Evolutionary conservation across 1,140 invertebrate genomes (phyloP), one percentile per base, ranked within the genome.

Genomic region (Pseudachorutes palmiensis): DNA sequence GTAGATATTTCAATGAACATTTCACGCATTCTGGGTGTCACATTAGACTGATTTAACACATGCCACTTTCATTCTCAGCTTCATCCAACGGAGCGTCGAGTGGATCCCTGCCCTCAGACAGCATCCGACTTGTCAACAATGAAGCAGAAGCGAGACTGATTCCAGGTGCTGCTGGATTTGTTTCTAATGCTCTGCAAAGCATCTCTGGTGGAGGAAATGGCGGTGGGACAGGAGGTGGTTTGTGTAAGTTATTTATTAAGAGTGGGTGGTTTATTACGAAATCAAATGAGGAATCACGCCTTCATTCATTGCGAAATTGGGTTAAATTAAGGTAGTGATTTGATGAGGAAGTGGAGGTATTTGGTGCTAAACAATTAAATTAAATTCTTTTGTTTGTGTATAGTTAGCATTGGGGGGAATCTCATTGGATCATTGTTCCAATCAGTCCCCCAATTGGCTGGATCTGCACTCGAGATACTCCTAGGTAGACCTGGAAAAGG

Each of bases 61-160:
- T n/a, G n/a, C n/a, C n/a, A n/a, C n/a, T 45, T 45, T 45, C 19
- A 12, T 19, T 45, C 12, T 14, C 51, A 22, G 9, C 51, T 55
- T 55, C 51, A 14, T 55, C 24, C 5, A 19, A 5, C 24, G 24
- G 24, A 24, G 51, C 9, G 3, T 45, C 36, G 36, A 55, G 24
- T 22, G 26, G 16, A 1, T 24, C 19, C n/a, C 28, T 66, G 2
- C 65, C 65, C 9, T 2, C 33, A 12, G 58, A 55, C 22, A 32
- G 14, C n/a, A 66, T 66, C 26, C 33, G 65, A 30, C 9, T 58
- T 2, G 63, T 58, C 1, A 45, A 33, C 24, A 32, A 24, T 29
- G n/a, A 65, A 24, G 61, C 19, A 1, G 65, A 72, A 62, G 55
- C 64, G 45, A 30, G 71, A 16, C 57, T 73, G 16, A 66, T 73